A percentile compares a stretch with the other conserved stretches of the same genome.
Conservation (phyloP, 1,140 invertebrate genomes). For the Cardiocondyla obscurior region DNA sequence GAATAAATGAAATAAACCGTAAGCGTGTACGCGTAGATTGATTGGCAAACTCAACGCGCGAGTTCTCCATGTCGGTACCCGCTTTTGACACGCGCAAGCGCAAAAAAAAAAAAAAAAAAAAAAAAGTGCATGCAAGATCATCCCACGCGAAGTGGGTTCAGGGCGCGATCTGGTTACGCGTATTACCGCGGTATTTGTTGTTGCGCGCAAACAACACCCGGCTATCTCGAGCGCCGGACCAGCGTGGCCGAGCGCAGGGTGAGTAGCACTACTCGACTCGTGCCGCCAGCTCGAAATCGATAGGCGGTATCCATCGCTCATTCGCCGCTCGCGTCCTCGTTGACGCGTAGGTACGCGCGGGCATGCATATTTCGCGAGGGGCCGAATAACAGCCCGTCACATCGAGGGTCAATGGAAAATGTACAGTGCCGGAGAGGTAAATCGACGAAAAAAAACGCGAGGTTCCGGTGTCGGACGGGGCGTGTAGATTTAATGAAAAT, state of each 20-base stretch:
- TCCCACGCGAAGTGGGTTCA: background rate
- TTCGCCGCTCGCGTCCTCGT: conserved; percentile 10
- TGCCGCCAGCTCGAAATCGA: conserved; percentile 42
- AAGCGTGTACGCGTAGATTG: background rate
- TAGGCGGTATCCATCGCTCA: conserved; percentile 40
- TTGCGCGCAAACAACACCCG: conserved; percentile 44
- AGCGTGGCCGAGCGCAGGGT: background rate
- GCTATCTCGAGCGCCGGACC: background rate
- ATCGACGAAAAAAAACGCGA: conserved; percentile 42
- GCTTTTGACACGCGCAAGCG: background rate
- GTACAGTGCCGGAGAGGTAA: background rate
- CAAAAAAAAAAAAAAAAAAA: background rate
- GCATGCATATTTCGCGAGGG: conserved; percentile 16
- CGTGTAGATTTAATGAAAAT: background rate
- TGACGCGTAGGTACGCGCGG: no score
- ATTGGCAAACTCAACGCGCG: conserved; percentile 19
- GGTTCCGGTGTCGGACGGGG: background rate
- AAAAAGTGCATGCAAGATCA: conserved; percentile 29
- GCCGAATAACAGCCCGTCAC: conserved; percentile 43
- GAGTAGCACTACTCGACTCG: conserved; percentile 41
- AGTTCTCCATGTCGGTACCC: conserved; percentile 5
- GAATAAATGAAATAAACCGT: background rate
- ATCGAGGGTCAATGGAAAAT: conserved; percentile 31
- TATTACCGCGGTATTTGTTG: conserved; percentile 35
- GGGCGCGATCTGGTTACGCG: conserved; percentile 26